Conservation (phyloP, 2,888 invertebrate species). For the Leistus spinibarbis region DNA sequence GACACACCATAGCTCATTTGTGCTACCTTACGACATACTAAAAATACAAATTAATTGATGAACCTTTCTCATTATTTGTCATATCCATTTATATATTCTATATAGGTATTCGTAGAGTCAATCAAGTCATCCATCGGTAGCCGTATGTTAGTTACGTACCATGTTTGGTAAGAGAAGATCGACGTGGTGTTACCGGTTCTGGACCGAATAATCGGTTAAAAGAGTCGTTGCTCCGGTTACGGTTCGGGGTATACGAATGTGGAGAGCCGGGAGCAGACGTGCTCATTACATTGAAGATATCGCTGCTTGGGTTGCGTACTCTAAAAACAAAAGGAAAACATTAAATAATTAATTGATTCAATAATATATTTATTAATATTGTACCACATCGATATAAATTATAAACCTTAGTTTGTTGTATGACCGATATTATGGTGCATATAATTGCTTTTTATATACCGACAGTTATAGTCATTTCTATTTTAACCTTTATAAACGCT, state of each 20-base stretch:
- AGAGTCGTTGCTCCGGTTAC: slow-evolving; percentile 49
- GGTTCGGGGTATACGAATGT: slow-evolving; percentile 7
- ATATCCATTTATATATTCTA: not conserved
- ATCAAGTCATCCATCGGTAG: not conserved
- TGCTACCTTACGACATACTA: no score
- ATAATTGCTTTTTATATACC: no score
- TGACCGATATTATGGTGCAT: no score
- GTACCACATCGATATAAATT: not conserved
- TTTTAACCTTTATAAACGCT: no score
- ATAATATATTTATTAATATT: not conserved
- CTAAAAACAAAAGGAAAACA: slow-evolving; percentile 49
- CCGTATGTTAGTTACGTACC: slow-evolving; percentile 6
- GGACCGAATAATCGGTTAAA: slow-evolving; percentile 56
- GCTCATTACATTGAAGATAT: slow-evolving; percentile 55
- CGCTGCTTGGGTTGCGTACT: slow-evolving; percentile 56
- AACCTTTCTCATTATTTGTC: not conserved
- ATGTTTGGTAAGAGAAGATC: slow-evolving; percentile 53
- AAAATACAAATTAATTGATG: not conserved
- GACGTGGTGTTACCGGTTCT: slow-evolving; percentile 49
- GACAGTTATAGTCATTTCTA: no score
- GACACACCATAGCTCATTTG: no score
- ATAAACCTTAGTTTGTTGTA: no score
- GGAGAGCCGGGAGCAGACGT: slow-evolving; percentile 46
- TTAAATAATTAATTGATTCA: slow-evolving; percentile 2
- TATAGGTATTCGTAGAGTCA: not conserved